phyloP scores from a whole-genome alignment of 2,797 vertebrate genomes.

The Xiphorhynchus erythropygius region DNA sequence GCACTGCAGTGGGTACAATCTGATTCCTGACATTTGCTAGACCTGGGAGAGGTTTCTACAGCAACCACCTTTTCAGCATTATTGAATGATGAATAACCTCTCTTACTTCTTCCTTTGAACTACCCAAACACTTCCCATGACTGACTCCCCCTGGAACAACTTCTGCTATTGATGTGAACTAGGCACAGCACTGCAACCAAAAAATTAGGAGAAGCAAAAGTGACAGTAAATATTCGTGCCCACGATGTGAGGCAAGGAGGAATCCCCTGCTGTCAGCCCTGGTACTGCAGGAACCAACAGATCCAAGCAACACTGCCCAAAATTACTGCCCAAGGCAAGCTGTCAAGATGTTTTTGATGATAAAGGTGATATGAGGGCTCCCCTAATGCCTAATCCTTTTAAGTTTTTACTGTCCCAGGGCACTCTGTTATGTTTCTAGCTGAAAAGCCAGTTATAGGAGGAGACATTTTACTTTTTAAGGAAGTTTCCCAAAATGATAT shows the following conservation, averaged over 20 bases:
- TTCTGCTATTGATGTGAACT: not conserved
- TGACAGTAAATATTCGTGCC: accelerated
- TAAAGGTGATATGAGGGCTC: not conserved
- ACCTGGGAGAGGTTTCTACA: slow-evolving; percentile 26
- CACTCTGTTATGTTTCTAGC: accelerated
- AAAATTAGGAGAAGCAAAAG: not conserved
- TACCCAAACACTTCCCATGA: not conserved
- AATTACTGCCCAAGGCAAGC: not conserved
- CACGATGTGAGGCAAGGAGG: not conserved
- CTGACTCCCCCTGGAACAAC: not conserved
- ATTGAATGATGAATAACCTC: not conserved
- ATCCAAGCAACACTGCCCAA: not conserved
- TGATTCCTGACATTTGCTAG: not conserved
- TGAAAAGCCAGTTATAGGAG: not conserved
- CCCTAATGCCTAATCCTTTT: not conserved
- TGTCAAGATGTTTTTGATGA: not conserved
- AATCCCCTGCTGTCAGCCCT: not conserved
- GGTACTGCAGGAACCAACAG: not conserved
- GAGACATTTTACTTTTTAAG: not conserved
- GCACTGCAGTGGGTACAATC: not conserved
- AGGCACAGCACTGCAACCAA: not conserved
- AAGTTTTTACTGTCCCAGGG: not conserved
- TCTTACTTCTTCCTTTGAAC: not conserved
- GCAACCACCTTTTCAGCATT: not conserved
- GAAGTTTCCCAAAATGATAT: not conserved